Percentiles rank a stretch among this genome's conserved stretches.
These are phyloP conservation scores for Unio delphinus DNA, from an alignment of 2,888 invertebrate genomes.

Conservation along the genomic window DNA sequence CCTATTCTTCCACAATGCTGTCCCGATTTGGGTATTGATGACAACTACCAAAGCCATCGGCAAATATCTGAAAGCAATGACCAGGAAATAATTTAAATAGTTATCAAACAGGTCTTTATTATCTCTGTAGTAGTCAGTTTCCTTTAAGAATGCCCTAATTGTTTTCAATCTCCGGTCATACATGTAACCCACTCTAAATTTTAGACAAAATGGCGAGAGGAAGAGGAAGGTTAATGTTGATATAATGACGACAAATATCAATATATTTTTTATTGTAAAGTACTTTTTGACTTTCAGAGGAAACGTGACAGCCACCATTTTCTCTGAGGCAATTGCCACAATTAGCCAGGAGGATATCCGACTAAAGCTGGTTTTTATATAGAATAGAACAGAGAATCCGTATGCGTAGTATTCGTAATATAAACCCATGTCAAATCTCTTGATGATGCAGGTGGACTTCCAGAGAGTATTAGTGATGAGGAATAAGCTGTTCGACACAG, in stretches of 20 bases:
- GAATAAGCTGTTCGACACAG: conserved; percentile 30
- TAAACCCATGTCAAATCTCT: conserved; percentile 13
- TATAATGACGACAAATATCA: conserved; percentile 16
- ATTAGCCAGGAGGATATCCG: conserved; percentile 34
- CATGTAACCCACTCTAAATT: conserved; percentile 26
- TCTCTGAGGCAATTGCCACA: conserved; percentile 29
- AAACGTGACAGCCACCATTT: conserved; percentile 36
- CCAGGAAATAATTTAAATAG: conserved; percentile 33
- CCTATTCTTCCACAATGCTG: conserved; percentile 12
- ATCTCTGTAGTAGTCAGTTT: conserved; percentile 25
- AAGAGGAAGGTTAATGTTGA: conserved; percentile 22
- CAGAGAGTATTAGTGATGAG: conserved; percentile 32
- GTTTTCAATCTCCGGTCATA: not conserved
- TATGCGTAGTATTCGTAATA: conserved; percentile 21
- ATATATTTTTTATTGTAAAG: conserved; percentile 26
- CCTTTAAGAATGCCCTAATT: conserved; percentile 19
- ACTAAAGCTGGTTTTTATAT: conserved; percentile 31
- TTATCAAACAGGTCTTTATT: conserved; percentile 24
- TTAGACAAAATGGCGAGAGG: conserved; percentile 18
- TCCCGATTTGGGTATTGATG: conserved; percentile 23
- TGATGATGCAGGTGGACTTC: conserved; percentile 32
- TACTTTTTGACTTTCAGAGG: conserved; percentile 30
- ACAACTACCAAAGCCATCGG: conserved; percentile 27
- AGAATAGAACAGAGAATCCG: conserved; percentile 30
- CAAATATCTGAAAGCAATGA: conserved; percentile 29